These are phyloP conservation scores for Drosophila setosimentum DNA, from an alignment of 2,888 invertebrate species.

Conservation along the genomic window DNA sequence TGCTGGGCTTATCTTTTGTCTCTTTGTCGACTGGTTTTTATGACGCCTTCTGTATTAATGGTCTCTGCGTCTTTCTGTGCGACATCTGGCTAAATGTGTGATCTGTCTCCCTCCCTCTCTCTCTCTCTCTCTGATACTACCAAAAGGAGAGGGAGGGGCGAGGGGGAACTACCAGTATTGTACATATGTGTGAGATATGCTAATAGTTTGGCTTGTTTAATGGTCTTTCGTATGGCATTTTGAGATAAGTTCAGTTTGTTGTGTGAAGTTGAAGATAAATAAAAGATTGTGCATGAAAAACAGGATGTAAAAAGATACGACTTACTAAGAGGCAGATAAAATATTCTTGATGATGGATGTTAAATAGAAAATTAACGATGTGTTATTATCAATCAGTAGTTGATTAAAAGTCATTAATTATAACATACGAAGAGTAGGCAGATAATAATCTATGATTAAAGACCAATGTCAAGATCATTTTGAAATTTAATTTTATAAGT, in stretches of 20 bases:
- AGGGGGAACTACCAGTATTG: slow-evolving; percentile 7
- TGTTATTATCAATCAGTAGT: not conserved
- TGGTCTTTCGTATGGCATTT: slow-evolving; percentile 10
- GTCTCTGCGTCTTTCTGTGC: slow-evolving; percentile 34
- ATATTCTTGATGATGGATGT: not conserved
- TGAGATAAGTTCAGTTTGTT: slow-evolving; percentile 21
- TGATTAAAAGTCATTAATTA: not conserved
- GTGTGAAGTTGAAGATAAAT: slow-evolving; percentile 21
- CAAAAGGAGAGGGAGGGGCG: too few relatives aligned
- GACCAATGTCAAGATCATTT: not conserved
- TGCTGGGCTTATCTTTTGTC: slow-evolving; percentile 60
- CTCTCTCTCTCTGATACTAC: too few relatives aligned
- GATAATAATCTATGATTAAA: not conserved
- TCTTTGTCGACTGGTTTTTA: slow-evolving; percentile 65
- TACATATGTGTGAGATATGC: slow-evolving; percentile 49
- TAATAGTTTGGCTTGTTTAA: slow-evolving; percentile 45
- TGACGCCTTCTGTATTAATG: slow-evolving; percentile 58
- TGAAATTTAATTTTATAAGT: not conserved
- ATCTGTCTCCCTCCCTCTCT: slow-evolving; percentile 3
- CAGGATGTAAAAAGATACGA: not conserved
- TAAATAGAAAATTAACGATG: not conserved
- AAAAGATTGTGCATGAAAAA: not conserved
- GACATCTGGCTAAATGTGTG: slow-evolving; percentile 67
- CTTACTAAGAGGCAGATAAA: not conserved
- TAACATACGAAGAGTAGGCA: not conserved